Base-by-base conservation (phyloP, 2,888 invertebrate genomes). In the Spisula subtruncata region DNA sequence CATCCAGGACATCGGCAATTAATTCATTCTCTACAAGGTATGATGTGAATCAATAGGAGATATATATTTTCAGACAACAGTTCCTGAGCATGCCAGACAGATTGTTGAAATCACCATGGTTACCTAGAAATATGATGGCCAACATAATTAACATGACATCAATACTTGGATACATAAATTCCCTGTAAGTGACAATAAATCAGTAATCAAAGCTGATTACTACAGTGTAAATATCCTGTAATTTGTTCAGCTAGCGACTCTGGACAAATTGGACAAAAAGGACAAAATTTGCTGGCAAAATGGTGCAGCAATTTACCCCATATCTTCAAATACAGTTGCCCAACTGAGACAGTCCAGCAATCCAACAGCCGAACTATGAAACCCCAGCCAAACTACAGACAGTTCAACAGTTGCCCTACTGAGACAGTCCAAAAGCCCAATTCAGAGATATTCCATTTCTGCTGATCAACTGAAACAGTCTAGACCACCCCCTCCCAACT, bases 41-140 rank as follows among this genome's bases (percentile, higher is more conserved):
- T 41, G n/a, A n/a, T n/a, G 60, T 66, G 20, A 66, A 66, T 66
- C 60, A 25, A 66, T 66, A 66, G 25, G 56, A n/a, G n/a, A 56
- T 56, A 56, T 56, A 56, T 41, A 41, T 41, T 41, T 41, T 12
- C 12, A 66, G 60, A 60, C 25, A 60, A n/a, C 2, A 20, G 0
- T 66, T 66, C 12, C 25, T 25, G 2, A 20, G 2, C n/a, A 66
- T 66, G 60, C 60, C 25, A 66, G 60, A 66, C 60, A 66, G 60
- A n/a, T 66, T 25, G n/a, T n/a, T 66, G 60, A 66, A 8, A 32
- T 75, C 18, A 12, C 75, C 75, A 75, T 75, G 75, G 75, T 32
- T 32, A 75, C 75, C 35, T 32, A 75, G 75, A 75, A 35, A 32
- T 75, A 75, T 75, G 75, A 75, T 75, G 75, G 18, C 75, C n/a